Percentiles rank a stretch among this genome's conserved stretches.
phyloP scores from a whole-genome alignment of 2,888 invertebrate species.

The Ceratothoa steindachneri region DNA sequence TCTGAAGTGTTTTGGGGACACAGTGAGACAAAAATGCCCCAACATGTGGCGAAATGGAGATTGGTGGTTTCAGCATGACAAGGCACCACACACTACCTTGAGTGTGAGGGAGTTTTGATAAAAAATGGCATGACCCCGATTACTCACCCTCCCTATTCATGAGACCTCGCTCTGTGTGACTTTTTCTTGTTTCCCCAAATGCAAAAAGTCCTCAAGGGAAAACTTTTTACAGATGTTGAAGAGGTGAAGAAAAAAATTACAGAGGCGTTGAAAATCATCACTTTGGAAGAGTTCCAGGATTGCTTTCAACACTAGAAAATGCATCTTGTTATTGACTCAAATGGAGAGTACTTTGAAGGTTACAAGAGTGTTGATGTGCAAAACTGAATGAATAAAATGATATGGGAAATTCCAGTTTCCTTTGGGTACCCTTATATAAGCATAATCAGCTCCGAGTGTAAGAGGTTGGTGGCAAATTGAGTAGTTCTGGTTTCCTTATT shows the following conservation, averaged over 20 bases:
- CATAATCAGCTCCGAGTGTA: too few relatives aligned
- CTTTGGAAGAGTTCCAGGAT: too few relatives aligned
- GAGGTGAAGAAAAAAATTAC: background rate
- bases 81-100: conserved; percentile 1
- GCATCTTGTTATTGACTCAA: background rate
- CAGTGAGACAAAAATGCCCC: background rate
- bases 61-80: conserved; percentile 5
- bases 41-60: background rate
- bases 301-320: background rate
- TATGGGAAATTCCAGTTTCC: background rate
- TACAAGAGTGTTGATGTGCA: background rate
- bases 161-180: conserved; percentile 24
- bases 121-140: conserved; percentile 10
- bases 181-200: too few relatives aligned
- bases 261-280: background rate
- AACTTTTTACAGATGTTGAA: background rate
- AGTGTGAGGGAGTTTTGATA: conserved; percentile 19
- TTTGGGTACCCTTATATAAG: too few relatives aligned
- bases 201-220: background rate
- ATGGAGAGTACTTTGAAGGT: too few relatives aligned
- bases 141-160: conserved; percentile 26
- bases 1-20: conserved; percentile 3
- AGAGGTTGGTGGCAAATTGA: too few relatives aligned
- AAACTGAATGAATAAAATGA: background rate
- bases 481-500: too few relatives aligned